Evolutionary conservation across 2,113 vertebrate genomes (phyloP).

Genomic region (Hydropotes inermis): DNA sequence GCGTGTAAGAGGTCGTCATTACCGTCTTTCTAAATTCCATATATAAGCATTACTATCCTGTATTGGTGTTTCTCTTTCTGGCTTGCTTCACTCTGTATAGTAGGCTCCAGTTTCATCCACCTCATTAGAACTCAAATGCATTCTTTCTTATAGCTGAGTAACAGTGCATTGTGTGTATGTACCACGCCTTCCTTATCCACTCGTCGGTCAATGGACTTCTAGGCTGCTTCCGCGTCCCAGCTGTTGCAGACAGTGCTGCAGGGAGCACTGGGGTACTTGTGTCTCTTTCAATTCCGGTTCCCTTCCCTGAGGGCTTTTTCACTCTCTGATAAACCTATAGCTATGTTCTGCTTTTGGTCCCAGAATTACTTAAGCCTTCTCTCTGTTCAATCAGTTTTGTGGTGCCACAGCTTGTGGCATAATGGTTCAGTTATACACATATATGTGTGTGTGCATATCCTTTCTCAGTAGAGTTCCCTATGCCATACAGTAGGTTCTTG

Average conservation of each 20-base stretch:
- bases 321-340: neutral
- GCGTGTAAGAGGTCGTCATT: accelerated
- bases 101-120: neutral
- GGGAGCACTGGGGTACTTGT: neutral
- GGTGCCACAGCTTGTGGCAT: neutral
- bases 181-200: neutral
- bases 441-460: neutral
- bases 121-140: neutral
- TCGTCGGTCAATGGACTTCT: neutral
- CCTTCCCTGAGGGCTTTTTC: neutral
- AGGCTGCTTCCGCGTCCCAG: neutral
- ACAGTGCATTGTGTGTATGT: neutral
- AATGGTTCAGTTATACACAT: neutral
- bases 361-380: neutral
- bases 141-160: neutral
- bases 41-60: neutral
- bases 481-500: neutral
- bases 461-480: neutral
- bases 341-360: neutral
- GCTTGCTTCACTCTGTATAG: neutral
- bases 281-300: neutral
- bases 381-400: neutral
- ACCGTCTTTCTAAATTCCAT: neutral
- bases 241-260: neutral
- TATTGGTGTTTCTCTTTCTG: neutral